These are phyloP conservation scores for Lampris megalopsis DNA, from an alignment of 2,113 vertebrate species.

Conservation along the genomic window DNA sequence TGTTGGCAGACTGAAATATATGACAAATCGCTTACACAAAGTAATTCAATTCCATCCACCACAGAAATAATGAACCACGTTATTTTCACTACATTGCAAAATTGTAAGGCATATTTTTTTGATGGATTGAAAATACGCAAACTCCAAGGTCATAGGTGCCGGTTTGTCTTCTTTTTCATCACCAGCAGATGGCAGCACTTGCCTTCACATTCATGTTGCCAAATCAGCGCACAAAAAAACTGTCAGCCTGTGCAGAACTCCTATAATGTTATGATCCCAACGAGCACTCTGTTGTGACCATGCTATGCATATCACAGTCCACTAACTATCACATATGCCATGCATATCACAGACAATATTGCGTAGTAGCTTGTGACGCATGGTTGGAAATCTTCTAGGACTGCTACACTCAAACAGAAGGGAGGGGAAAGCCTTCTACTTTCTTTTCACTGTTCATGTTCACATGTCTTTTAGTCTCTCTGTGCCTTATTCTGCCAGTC, in stretches of 20 bases:
- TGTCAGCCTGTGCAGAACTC: too few species aligned
- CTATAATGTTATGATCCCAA: too few species aligned
- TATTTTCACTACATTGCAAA: too few species aligned
- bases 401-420: neutral
- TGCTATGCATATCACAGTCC: too few species aligned
- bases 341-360: too few species aligned
- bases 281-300: too few species aligned
- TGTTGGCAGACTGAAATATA: neutral
- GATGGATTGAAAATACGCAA: neutral
- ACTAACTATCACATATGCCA: too few species aligned
- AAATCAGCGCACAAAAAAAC: neutral
- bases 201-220: neutral
- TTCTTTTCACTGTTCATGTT: neutral
- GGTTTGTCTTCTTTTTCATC: neutral
- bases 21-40: neutral
- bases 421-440: neutral
- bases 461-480: neutral
- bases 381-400: neutral
- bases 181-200: conserved; percentile 70
- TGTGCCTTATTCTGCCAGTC: neutral
- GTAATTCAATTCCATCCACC: neutral
- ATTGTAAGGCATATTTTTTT: neutral
- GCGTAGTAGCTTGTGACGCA: too few species aligned
- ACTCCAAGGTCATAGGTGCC: too few species aligned
- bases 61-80: neutral